Evolutionary conservation across 2,797 vertebrate genomes (phyloP), one percentile per base, ranked within the genome.

Genomic region (Sardinella longiceps): DNA sequence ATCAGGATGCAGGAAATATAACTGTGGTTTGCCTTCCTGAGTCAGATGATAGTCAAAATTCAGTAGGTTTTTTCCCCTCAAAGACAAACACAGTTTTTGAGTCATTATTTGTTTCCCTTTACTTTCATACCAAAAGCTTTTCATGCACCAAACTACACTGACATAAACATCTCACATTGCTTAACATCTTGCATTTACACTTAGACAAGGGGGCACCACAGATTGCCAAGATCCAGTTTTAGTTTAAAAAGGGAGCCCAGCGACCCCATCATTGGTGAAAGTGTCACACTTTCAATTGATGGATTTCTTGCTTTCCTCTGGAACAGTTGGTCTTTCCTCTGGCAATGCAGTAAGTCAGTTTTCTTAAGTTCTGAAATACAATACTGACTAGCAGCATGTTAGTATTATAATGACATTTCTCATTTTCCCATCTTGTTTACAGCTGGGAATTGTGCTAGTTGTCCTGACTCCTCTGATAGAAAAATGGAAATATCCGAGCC

Each of bases 1-100:
- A 95, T 46, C 77, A 94, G 86, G 94, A 97, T 5, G 91, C 96
- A 43, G 95, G 95, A 86, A 95, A 89, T 23, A 85, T 97, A 90
- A 95, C 94, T 0, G 88, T 94, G 80, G 86, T 91, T 82, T 96
- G 97, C 85, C 94, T 93, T 88, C 90, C 91, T 85, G 87, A 92
- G 45, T 12, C 0, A 25, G 81, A 83, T 28, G 45, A 87, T 0
- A 80, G 88, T 80, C 87, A 4, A 90, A 87, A 90, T 80, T 66
- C 15, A 63, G 92, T 94, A 91, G 30, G 90, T 88, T 86, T 74
- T 50, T 50, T 4, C 10, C n/a, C 25, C 25, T 70, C 14, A 70
- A 15, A 15, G 28, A 18, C 15, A n/a, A n/a, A 18, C 15, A 39
- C 46, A 81, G 48, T 2, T 18, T 1, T 39, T 53, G n/a, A 50